Percentiles rank a stretch among this genome's conserved stretches.
phyloP scores from a whole-genome alignment of 2,888 invertebrate genomes.

The Drosophila quinaria region DNA sequence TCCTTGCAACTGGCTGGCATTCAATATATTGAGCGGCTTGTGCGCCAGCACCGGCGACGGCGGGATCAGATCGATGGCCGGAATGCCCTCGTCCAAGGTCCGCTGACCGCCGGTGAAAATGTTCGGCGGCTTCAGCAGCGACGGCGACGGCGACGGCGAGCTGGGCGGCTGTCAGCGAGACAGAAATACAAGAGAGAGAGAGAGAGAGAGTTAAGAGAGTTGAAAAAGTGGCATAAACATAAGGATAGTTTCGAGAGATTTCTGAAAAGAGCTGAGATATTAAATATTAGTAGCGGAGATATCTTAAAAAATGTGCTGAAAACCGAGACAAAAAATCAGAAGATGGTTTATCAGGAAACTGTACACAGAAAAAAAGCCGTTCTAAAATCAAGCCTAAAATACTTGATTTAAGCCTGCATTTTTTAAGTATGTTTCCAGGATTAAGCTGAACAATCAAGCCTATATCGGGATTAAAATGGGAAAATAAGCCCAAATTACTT shows the following conservation, averaged over 20 bases:
- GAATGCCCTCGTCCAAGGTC: slow-evolving; percentile 84
- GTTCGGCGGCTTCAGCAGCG: slow-evolving; percentile 84
- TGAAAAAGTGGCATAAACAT: too few relatives aligned
- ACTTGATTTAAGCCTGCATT: too few relatives aligned
- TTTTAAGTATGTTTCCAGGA: too few relatives aligned
- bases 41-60: slow-evolving; percentile 84
- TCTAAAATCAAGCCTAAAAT: too few relatives aligned
- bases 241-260: not conserved
- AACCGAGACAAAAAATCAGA: too few relatives aligned
- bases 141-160: slow-evolving; percentile 83
- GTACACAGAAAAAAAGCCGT: too few relatives aligned
- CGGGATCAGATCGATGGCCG: slow-evolving; percentile 85
- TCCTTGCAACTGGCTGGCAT: slow-evolving; percentile 83
- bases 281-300: not conserved
- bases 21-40: slow-evolving; percentile 84
- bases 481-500: too few relatives aligned
- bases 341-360: too few relatives aligned
- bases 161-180: slow-evolving; percentile 45
- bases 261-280: not conserved
- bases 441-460: too few relatives aligned
- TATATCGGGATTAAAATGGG: too few relatives aligned
- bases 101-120: slow-evolving; percentile 83
- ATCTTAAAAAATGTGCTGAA: too few relatives aligned
- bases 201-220: not conserved
- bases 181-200: too few relatives aligned